Percentiles rank a stretch among this genome's conserved stretches.
phyloP scores from a whole-genome alignment of 2,113 vertebrate genomes.

The Theristicus caerulescens region DNA sequence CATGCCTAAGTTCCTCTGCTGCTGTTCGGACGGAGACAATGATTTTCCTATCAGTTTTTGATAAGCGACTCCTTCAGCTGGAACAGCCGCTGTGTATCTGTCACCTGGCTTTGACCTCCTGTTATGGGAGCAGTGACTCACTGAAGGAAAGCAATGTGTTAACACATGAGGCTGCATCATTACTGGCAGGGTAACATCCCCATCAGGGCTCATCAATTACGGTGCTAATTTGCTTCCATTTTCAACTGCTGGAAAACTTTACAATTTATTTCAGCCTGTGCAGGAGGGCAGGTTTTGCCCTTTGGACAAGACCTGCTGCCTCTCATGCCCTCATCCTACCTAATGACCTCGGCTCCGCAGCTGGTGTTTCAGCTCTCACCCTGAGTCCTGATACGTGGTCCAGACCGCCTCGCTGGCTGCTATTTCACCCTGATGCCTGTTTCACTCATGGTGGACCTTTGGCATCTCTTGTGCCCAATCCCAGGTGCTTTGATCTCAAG shows the following conservation, averaged over 20 bases:
- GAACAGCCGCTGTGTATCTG: not conserved
- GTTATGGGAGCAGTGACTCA: not conserved
- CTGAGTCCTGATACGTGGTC: rapidly evolving
- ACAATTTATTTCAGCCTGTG: not conserved
- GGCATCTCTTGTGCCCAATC: not conserved
- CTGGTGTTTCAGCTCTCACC: not conserved
- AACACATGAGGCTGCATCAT: not conserved
- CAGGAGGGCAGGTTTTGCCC: not conserved
- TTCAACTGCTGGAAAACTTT: not conserved
- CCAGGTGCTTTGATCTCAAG: not conserved
- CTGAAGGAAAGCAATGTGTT: not conserved
- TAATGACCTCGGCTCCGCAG: not conserved
- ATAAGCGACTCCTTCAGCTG: not conserved
- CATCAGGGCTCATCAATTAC: not conserved
- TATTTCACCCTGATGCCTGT: rapidly evolving
- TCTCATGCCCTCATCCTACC: not conserved
- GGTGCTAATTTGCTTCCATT: not conserved
- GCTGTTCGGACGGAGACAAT: not conserved
- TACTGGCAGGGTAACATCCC: not conserved
- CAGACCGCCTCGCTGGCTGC: rapidly evolving
- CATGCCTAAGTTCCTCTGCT: not conserved
- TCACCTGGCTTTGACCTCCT: not conserved
- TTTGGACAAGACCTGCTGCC: not conserved
- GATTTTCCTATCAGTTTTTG: not conserved
- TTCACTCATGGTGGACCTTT: not conserved